Percentiles rank a stretch among this genome's conserved stretches.
These are phyloP conservation scores for Enhydra lutris DNA, from an alignment of 2,113 vertebrate genomes.

Conservation along the genomic window DNA sequence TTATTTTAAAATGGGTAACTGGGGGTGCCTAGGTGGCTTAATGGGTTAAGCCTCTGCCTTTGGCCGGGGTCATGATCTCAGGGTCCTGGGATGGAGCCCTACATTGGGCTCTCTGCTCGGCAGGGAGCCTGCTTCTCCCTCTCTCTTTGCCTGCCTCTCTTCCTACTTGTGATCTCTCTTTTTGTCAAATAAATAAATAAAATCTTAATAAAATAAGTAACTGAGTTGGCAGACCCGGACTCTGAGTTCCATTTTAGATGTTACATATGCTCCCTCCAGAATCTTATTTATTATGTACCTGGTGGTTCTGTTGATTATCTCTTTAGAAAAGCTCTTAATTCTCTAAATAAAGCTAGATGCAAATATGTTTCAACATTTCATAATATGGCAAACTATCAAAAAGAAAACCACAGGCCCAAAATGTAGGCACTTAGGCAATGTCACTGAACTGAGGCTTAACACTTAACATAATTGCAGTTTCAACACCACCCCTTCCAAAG, in stretches of 20 bases:
- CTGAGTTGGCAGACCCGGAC: not conserved
- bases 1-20: not conserved
- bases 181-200: too few relatives aligned
- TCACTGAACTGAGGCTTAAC: not conserved
- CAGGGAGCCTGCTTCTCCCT: too few relatives aligned
- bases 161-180: too few relatives aligned
- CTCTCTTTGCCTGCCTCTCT: too few relatives aligned
- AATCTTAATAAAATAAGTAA: not conserved
- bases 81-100: too few relatives aligned
- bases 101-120: too few relatives aligned
- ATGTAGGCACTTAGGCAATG: not conserved
- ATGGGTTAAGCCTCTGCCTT: too few relatives aligned
- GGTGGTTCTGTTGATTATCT: not conserved
- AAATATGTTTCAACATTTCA: slow-evolving; percentile 12
- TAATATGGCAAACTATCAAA: not conserved
- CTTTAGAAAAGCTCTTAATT: not conserved
- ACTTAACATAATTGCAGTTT: not conserved
- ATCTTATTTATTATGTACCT: not conserved
- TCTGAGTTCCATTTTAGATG: not conserved
- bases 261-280: not conserved
- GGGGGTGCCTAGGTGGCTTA: too few relatives aligned
- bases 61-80: too few relatives aligned
- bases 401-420: not conserved
- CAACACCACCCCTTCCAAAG: not conserved
- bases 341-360: not conserved